Conservation (phyloP, 2,797 vertebrate species). For the Crypturellus tataupa region DNA sequence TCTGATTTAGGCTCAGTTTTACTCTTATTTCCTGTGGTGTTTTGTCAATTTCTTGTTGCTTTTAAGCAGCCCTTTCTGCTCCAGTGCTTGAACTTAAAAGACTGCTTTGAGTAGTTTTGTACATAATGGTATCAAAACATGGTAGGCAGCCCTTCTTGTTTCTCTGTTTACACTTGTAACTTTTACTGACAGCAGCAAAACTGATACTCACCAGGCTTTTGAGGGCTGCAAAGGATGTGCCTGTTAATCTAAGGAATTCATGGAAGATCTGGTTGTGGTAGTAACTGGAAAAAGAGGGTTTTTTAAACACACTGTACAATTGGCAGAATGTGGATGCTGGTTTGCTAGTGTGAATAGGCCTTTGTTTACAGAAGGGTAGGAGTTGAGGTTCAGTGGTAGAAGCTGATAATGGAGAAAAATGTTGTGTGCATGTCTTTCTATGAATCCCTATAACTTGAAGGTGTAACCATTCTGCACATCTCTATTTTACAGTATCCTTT, state of each 20-base stretch:
- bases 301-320: not conserved
- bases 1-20: not conserved
- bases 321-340: not conserved
- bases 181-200: not conserved
- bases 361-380: not conserved
- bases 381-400: not conserved
- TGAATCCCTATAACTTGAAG: not conserved
- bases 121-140: not conserved
- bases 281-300: not conserved
- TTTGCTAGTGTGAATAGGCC: not conserved
- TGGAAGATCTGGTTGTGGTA: not conserved
- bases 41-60: not conserved
- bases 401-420: not conserved
- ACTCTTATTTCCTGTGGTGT: rapidly evolving
- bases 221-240: not conserved
- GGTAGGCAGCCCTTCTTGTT: not conserved
- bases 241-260: not conserved
- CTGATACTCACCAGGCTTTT: not conserved
- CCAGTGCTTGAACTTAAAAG: not conserved
- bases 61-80: not conserved
- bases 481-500: not conserved
- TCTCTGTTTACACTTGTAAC: not conserved
- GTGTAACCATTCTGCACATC: not conserved
- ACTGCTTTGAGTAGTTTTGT: not conserved
- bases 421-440: not conserved